Conservation (phyloP, 2,797 vertebrate genomes). For the Ctenochaetus hawaiiensis region DNA sequence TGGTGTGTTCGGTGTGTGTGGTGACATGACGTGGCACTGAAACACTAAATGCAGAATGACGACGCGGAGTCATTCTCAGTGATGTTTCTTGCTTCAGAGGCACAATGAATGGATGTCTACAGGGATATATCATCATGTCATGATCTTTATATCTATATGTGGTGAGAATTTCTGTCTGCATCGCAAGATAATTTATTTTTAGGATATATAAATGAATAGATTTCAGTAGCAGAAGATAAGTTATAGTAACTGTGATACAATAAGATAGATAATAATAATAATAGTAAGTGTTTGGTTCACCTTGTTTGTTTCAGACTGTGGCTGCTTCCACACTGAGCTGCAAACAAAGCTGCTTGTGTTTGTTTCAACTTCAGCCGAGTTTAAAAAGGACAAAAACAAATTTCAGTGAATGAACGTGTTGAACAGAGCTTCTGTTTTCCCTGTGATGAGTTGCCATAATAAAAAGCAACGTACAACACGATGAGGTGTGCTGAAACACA, state of each 20-base stretch:
- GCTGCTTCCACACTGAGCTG: slow-evolving; percentile 43
- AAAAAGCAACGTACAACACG: not conserved
- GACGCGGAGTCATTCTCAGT: slow-evolving; percentile 14
- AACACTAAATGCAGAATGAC: slow-evolving; percentile 54
- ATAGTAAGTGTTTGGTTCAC: slow-evolving; percentile 51
- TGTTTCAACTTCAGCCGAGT: not conserved
- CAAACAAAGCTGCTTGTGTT: not conserved
- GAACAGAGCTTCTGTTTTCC: too few relatives aligned
- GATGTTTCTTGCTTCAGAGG: slow-evolving; percentile 67
- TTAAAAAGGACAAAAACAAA: not conserved
- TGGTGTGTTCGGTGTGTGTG: slow-evolving; percentile 4
- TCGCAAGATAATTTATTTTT: not conserved
- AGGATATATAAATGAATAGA: slow-evolving; percentile 30
- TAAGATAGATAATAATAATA: slow-evolving; percentile 49
- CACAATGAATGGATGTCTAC: slow-evolving; percentile 58
- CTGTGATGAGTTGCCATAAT: not conserved
- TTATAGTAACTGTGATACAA: slow-evolving; percentile 46
- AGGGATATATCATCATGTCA: slow-evolving; percentile 47
- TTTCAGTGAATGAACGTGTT: not conserved
- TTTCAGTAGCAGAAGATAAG: slow-evolving; percentile 44
- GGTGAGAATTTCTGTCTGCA: slow-evolving; percentile 23
- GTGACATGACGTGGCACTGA: slow-evolving; percentile 53
- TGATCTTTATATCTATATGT: slow-evolving; percentile 18
- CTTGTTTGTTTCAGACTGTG: not conserved
- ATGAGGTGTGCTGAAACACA: too few relatives aligned